Base-by-base conservation (phyloP, 2,113 vertebrate species). In the Seriola rivoliana region DNA sequence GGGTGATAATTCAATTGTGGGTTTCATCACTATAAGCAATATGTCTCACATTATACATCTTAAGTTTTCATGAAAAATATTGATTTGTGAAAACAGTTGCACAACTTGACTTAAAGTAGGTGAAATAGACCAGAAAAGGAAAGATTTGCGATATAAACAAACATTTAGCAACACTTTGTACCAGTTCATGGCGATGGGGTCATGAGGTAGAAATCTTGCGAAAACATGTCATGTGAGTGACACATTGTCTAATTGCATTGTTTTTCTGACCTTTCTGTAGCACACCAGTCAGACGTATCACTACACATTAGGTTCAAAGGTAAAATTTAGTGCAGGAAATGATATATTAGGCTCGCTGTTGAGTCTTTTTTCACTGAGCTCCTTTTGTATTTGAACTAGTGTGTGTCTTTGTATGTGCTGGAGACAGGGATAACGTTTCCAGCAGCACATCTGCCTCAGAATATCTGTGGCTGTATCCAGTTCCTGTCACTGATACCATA, bases 401-500 rank as follows among this genome's bases (percentile, higher is more conserved):
- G 71, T 71, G 78, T 82, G 66, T 73, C 23, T 79, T 46, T 71
- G 42, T 68, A 34, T 77, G 29, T 52, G 40, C 40, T 42, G 40
- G 70, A 84, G 59, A 76, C 19, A 8, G n/a, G 81, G 72, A 83
- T 88, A 77, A 65, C 8, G 38, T 91, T 89, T 89, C 88, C 75
- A 79, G 67, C 50, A 67, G 82, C 83, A 62, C 90, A 88, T 88
- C 84, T 84, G 75, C 77, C 71, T 74, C 71, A 64, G 71, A 88
- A 83, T 84, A 85, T 68, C 86, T 72, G 75, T 76, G 82, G 68
- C 77, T 46, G 78, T 66, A 81, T 93, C 85, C 87, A 86, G 64
- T 90, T 90, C 65, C 88, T 69, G 82, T 90, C 86, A 91, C 71
- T 69, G 92, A 92, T 89, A 87, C 84, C 78, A 81, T 89, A 83